Base-by-base conservation (phyloP, 2,113 vertebrate species). In the Bubo bubo region DNA sequence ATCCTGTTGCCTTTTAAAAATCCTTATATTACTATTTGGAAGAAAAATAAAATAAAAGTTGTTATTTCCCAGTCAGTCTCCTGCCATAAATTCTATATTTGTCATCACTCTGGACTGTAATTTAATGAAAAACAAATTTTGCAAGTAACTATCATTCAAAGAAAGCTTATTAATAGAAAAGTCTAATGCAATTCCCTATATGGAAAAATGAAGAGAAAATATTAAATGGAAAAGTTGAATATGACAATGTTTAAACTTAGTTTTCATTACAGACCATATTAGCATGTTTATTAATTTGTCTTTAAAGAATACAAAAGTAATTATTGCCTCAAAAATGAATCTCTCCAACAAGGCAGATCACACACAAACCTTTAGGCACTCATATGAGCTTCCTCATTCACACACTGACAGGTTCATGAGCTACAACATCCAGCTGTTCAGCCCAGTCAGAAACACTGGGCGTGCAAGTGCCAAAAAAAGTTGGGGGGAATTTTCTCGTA, bases 131-230 rank as follows among this genome's bases (percentile, higher is more conserved):
- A 60, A 67, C 72, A 53, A 34, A 84, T 53, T 60, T 39, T 76
- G 32, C 52, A 77, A 74, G 41, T 73, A 93, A 86, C 83, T 90
- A 60, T 39, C 19, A 53, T 77, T 92, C 35, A 90, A 90, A 70
- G 81, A 81, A 95, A 64, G 80, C 74, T 23, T 79, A 89, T 22
- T 91, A 90, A 83, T 15, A 70, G 92, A 92, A 88, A 88, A 53
- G 22, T 68, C 43, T 55, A 43, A 47, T 56, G 47, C 21, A 90
- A 76, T 37, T 93, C 72, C 32, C 39, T 77, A 62, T 13, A 55
- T 9, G 71, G 37, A 94, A 94, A 87, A 92, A 82, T 10, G 15
- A 83, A 94, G 52, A 27, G 23, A 24, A 85, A 64, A 41, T 45
- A 75, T 13, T 45, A 91, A 92, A 17, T 32, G 50, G 16, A 95